phyloP scores from a whole-genome alignment of 2,113 vertebrate genomes.

The Ceyx cyanopectus region DNA sequence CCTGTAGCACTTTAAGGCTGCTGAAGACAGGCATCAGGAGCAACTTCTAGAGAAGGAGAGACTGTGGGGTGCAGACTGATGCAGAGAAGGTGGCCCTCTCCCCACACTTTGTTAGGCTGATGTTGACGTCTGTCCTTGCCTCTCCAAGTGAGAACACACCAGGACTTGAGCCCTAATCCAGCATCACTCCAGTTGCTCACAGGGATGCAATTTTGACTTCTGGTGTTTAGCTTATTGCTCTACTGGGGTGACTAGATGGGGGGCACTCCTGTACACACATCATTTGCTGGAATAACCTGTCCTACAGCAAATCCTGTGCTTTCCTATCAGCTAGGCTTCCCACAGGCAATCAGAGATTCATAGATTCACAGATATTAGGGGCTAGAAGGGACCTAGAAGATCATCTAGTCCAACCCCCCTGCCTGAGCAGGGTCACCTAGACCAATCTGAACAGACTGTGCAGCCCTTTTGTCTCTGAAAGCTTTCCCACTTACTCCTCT shows the following conservation, averaged over 20 bases:
- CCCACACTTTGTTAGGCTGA: background rate
- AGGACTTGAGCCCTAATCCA: background rate
- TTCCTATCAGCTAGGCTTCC: background rate
- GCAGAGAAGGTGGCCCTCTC: background rate
- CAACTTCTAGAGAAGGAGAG: background rate
- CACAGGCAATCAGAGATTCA: background rate
- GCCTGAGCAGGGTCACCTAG: too few relatives aligned
- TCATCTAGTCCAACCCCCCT: too few relatives aligned
- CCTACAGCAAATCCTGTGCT: constrained; percentile 6
- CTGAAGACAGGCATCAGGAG: background rate
- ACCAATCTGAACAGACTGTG: background rate
- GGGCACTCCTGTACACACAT: rapidly evolving
- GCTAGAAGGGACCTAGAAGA: too few relatives aligned
- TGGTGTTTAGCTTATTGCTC: background rate
- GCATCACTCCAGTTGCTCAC: background rate
- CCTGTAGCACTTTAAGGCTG: background rate
- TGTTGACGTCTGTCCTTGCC: background rate
- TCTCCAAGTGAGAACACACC: rapidly evolving
- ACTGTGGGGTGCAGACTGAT: background rate
- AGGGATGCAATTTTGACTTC: background rate
- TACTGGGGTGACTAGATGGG: background rate
- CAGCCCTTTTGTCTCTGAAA: background rate
- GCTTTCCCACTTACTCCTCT: background rate
- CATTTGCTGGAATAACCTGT: background rate
- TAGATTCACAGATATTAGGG: too few relatives aligned